Evolutionary conservation across 2,888 invertebrate species (phyloP).

Genomic region (Troides aeacus): DNA sequence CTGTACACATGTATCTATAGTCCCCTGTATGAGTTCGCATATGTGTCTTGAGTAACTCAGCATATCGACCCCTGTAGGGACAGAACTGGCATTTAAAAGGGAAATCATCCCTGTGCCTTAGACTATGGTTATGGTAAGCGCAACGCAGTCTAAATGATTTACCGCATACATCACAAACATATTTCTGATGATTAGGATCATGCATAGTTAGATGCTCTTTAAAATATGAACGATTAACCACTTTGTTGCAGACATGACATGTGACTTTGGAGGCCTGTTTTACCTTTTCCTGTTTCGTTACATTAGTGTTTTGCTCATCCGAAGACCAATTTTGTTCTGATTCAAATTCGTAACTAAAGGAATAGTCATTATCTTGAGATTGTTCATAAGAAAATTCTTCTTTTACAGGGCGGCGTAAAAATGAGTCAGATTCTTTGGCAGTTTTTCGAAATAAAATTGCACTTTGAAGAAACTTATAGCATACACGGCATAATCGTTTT

Average conservation of each 20-base stretch:
- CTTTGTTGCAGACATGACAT: slow-evolving; percentile 45
- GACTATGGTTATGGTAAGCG: slow-evolving; percentile 48
- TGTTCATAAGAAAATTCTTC: slow-evolving; percentile 29
- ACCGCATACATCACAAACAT: slow-evolving; percentile 49
- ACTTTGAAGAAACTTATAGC: slow-evolving; percentile 52
- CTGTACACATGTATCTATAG: slow-evolving; percentile 50
- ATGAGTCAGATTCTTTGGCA: slow-evolving; percentile 49
- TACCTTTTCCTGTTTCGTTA: slow-evolving; percentile 23
- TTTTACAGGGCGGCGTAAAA: slow-evolving; percentile 44
- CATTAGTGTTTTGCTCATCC: slow-evolving; percentile 33
- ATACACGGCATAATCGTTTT: slow-evolving; percentile 54
- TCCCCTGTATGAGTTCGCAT: slow-evolving; percentile 48
- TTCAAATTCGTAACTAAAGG: slow-evolving; percentile 16
- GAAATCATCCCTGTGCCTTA: slow-evolving; percentile 45
- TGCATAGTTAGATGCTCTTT: slow-evolving; percentile 48
- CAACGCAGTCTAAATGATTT: slow-evolving; percentile 47
- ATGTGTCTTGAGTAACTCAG: slow-evolving; percentile 45
- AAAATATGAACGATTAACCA: slow-evolving; percentile 44
- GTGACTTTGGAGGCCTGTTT: slow-evolving; percentile 41
- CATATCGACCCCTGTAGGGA: slow-evolving; percentile 46
- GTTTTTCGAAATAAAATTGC: slow-evolving; percentile 55
- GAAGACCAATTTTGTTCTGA: slow-evolving; percentile 31
- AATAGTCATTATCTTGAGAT: slow-evolving; percentile 27
- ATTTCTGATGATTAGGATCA: slow-evolving; percentile 45
- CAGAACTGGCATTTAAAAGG: slow-evolving; percentile 46